phyloP scores from a whole-genome alignment of 2,797 vertebrate genomes.

The Dipus sagitta region DNA sequence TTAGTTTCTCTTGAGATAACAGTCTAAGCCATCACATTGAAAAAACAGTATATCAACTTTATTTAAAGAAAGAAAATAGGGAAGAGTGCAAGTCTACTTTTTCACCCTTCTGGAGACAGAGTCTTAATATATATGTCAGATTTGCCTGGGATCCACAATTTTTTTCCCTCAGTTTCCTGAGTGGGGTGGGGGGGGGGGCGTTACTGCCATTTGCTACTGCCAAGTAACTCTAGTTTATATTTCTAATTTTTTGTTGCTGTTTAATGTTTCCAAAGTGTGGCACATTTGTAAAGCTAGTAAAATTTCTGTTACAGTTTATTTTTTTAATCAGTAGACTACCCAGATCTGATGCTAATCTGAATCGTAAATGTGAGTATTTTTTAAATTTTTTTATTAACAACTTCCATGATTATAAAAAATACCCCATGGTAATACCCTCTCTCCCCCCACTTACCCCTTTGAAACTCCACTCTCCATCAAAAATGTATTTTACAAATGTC shows the following conservation, averaged over 20 bases:
- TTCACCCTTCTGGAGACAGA: background rate
- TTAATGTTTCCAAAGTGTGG: conserved; percentile 47
- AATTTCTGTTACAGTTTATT: background rate
- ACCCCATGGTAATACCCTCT: no score
- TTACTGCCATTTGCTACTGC: no score
- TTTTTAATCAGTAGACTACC: conserved; percentile 46
- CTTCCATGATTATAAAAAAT: no score
- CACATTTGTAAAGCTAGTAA: conserved; percentile 30
- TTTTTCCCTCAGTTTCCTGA: background rate
- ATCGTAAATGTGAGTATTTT: conserved; percentile 22
- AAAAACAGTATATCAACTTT: conserved; percentile 49
- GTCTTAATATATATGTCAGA: background rate
- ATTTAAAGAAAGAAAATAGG: background rate
- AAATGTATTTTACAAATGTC: conserved; percentile 4
- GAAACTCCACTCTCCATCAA: no score
- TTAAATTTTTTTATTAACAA: no score
- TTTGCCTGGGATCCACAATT: no score
- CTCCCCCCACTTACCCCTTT: no score
- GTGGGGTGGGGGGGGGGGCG: background rate
- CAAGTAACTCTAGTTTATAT: background rate
- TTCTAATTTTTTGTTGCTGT: background rate
- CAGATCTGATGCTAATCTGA: conserved; percentile 31
- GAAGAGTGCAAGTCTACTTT: background rate
- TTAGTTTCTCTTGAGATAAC: background rate
- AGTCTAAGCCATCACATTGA: conserved; percentile 28